A percentile compares a stretch with the other conserved stretches of the same genome.
These are phyloP conservation scores for Edolisoma coerulescens DNA, from an alignment of 2,113 vertebrate species.

Conservation along the genomic window DNA sequence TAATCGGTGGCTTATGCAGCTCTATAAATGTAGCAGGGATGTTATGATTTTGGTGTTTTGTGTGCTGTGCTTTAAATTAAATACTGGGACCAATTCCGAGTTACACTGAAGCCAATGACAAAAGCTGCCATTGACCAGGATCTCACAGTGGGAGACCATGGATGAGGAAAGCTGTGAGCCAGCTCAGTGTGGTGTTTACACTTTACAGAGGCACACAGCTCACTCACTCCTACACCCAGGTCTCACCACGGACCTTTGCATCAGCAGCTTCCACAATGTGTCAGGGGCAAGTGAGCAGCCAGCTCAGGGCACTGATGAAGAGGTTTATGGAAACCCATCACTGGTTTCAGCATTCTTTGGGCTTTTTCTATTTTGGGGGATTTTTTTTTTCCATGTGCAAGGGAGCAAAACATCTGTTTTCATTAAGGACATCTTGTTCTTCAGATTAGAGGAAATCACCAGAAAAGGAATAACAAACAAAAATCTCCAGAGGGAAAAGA, in stretches of 20 bases:
- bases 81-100: conserved; percentile 43
- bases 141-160: conserved; percentile 36
- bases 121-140: conserved; percentile 63
- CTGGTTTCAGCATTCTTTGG: neutral
- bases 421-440: conserved; percentile 55
- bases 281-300: neutral
- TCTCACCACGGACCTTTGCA: neutral
- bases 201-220: neutral
- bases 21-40: conserved; percentile 58
- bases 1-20: conserved; percentile 55
- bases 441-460: conserved; percentile 50
- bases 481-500: conserved; percentile 3
- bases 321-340: neutral
- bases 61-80: conserved; percentile 64
- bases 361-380: conserved; percentile 9
- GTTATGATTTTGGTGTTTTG: conserved; percentile 46
- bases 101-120: conserved; percentile 45
- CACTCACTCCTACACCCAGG: neutral
- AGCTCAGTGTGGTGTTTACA: conserved; percentile 29
- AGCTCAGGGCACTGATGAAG: neutral
- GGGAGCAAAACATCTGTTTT: conserved; percentile 56
- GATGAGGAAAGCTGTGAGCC: conserved; percentile 30
- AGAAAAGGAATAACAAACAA: conserved; percentile 46
- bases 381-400: neutral
- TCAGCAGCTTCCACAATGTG: rapidly evolving